These are phyloP conservation scores for Lathamus discolor DNA, from an alignment of 2,113 vertebrate species.

Conservation along the genomic window DNA sequence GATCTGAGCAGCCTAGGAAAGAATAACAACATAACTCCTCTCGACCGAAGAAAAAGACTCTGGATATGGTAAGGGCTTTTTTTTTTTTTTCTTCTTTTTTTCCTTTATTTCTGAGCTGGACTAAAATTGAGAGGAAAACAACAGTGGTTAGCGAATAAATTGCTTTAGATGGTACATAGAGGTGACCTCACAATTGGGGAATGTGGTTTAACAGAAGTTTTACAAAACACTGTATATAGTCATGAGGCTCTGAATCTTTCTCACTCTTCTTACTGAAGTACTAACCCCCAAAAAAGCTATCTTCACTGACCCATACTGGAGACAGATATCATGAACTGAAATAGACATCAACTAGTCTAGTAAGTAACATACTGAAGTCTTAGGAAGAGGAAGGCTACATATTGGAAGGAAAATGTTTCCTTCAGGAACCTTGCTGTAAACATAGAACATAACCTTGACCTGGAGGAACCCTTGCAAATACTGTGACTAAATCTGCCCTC, in stretches of 20 bases:
- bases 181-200: not conserved
- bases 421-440: not conserved
- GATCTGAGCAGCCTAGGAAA: not conserved
- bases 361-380: not conserved
- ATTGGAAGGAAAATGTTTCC: not conserved
- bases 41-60: not conserved
- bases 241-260: not conserved
- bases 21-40: not conserved
- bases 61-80: not conserved
- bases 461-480: not conserved
- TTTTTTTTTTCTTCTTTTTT: no score
- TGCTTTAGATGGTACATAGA: not conserved
- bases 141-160: not conserved
- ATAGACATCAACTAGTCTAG: not conserved
- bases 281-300: not conserved
- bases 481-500: not conserved
- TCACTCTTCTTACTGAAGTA: not conserved
- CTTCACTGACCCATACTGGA: not conserved
- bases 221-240: constrained; percentile 7
- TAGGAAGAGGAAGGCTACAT: not conserved
- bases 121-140: not conserved
- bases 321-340: not conserved
- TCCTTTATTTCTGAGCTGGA: not conserved
- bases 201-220: constrained; percentile 10
- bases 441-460: not conserved